These are phyloP conservation scores for Plagodis pulveraria DNA, from an alignment of 2,888 invertebrate genomes.

Conservation along the genomic window DNA sequence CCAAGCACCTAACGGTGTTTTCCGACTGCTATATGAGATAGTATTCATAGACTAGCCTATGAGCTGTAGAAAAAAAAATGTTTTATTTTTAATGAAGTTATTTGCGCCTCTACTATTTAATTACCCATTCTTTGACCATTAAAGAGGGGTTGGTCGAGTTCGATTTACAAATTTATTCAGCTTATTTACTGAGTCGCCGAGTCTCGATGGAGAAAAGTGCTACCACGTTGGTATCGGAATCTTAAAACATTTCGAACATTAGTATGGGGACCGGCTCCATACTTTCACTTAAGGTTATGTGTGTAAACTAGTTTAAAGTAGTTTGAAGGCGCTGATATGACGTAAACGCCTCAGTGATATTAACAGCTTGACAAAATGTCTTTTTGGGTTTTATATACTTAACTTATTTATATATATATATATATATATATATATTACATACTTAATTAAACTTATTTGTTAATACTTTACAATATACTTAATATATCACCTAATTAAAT, in stretches of 20 bases:
- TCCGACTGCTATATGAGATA: too few relatives aligned
- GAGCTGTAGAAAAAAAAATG: too few relatives aligned
- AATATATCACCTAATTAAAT: too few relatives aligned
- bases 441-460: too few relatives aligned
- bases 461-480: too few relatives aligned
- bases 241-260: slow-evolving; percentile 79
- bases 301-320: slow-evolving; percentile 75
- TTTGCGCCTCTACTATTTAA: slow-evolving; percentile 25
- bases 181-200: slow-evolving; percentile 71
- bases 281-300: slow-evolving; percentile 84
- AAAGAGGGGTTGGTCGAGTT: slow-evolving; percentile 69
- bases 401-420: too few relatives aligned
- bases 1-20: too few relatives aligned
- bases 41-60: too few relatives aligned
- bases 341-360: slow-evolving; percentile 59
- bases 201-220: slow-evolving; percentile 78
- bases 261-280: slow-evolving; percentile 74
- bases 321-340: slow-evolving; percentile 79
- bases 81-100: too few relatives aligned
- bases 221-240: slow-evolving; percentile 72
- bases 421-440: too few relatives aligned
- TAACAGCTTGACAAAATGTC: slow-evolving; percentile 29
- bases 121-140: slow-evolving; percentile 58
- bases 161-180: slow-evolving; percentile 78
- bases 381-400: neutral